phyloP scores from a whole-genome alignment of 2,888 invertebrate species.

The Pocota personata region DNA sequence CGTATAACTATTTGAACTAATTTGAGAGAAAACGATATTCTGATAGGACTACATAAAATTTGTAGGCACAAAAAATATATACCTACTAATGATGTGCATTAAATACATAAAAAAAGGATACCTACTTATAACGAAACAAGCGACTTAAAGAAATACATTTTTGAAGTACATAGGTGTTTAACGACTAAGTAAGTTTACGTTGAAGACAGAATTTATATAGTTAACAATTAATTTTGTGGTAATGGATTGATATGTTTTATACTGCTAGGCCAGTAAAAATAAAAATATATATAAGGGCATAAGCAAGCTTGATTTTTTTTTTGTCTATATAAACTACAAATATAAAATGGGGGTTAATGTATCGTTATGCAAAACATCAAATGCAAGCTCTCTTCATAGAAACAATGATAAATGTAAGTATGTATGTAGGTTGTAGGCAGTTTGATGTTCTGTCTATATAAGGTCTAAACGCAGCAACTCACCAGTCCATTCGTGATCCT shows the following conservation, averaged over 20 bases:
- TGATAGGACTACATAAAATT: too few relatives aligned
- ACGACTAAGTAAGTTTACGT: background rate
- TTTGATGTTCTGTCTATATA: constrained; percentile 33
- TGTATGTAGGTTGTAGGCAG: background rate
- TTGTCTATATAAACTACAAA: constrained; percentile 1
- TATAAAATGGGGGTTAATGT: background rate
- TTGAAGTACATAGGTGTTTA: background rate
- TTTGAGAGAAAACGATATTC: too few relatives aligned
- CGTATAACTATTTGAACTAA: too few relatives aligned
- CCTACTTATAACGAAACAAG: background rate
- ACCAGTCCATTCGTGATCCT: constrained; percentile 82
- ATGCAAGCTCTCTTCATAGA: constrained; percentile 5
- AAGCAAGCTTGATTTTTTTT: constrained; percentile 10
- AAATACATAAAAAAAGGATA: background rate
- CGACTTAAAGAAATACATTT: background rate
- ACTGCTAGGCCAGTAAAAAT: constrained; percentile 10
- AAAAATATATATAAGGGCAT: constrained; percentile 12
- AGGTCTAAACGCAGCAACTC: constrained; percentile 76
- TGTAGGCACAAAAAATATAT: too few relatives aligned
- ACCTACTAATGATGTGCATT: too few relatives aligned
- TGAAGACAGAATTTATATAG: background rate
- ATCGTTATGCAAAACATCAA: constrained; percentile 16
- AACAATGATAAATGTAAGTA: constrained; percentile 35
- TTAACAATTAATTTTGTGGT: background rate
- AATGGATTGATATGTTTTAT: background rate